Conservation (phyloP, 2,888 invertebrate species). For the Hydropsyche betteni region DNA sequence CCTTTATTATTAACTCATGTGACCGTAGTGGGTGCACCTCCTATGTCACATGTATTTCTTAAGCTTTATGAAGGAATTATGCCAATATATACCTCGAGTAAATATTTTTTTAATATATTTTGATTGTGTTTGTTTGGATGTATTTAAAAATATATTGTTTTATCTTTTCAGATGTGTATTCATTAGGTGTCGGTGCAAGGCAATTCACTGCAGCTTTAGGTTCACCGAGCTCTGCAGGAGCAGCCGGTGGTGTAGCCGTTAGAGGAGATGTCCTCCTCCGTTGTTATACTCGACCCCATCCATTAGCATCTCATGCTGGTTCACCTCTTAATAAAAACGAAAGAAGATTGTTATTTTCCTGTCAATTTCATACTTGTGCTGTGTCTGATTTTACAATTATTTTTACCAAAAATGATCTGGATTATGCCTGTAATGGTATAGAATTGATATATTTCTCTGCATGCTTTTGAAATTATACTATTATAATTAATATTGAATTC, state of each 20-base stretch:
- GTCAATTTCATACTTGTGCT: conserved; percentile 95
- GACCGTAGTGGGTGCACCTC: conserved; percentile 84
- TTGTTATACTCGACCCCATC: conserved; percentile 78
- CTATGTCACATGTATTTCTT: conserved; percentile 77
- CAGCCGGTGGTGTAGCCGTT: conserved; percentile 74
- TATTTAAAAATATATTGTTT: conserved; percentile 18
- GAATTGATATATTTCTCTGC: conserved; percentile 33
- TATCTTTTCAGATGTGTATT: conserved; percentile 69
- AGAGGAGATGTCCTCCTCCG: conserved; percentile 92
- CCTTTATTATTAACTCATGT: conserved; percentile 88
- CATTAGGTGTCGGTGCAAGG: conserved; percentile 70
- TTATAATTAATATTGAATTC: not conserved
- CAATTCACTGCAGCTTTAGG: conserved; percentile 71
- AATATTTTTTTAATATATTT: conserved; percentile 46
- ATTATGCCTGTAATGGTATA: conserved; percentile 81
- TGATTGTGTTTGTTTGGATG: not conserved
- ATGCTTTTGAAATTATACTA: not conserved
- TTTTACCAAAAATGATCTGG: conserved; percentile 87
- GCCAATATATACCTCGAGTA: conserved; percentile 87
- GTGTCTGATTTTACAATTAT: conserved; percentile 85
- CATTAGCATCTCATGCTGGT: conserved; percentile 56
- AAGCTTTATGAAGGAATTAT: conserved; percentile 92
- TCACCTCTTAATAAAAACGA: conserved; percentile 49
- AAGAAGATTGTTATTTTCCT: conserved; percentile 81
- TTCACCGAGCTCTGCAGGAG: conserved; percentile 69